Base-by-base conservation (phyloP, 2,113 vertebrate species). In the Ceyx melanurus region DNA sequence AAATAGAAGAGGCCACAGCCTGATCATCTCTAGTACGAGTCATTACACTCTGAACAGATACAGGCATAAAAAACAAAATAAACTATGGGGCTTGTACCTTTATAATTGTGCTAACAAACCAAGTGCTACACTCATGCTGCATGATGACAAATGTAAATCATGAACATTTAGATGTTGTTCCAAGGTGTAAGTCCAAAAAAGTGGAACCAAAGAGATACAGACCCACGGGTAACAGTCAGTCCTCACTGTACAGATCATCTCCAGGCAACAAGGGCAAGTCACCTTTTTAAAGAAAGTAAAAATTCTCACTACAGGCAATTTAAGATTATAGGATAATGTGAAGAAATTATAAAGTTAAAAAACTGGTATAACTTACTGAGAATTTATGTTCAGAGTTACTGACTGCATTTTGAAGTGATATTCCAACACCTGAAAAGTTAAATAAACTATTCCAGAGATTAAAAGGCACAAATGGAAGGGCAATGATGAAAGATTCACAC, bases 321-420 rank as follows among this genome's bases (percentile, higher is more conserved):
- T 68, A 88, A 81, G 68, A 92, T 76, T 92, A 83, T 35, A 40
- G 66, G 57, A 5, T 61, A 86, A 84, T 73, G 29, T 37, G 77
- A 73, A 85, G 61, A 70, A 92, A 91, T 46, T 8, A 54, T 70
- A 62, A 80, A 65, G 67, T 93, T 92, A 83, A 95, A 77, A 5
- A 46, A n/a, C 42, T 35, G 48, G 61, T 43, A 22, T 64, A 45
- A 68, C 82, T 95, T 89, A 48, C 37, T 75, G 54, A 50, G 42
- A 79, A 64, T 78, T 74, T 50, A 43, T 46, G 28, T 68, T 45
- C 6, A 5, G 46, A 33, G 40, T 65, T 77, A 60, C 56, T 26
- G 83, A 82, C 71, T 88, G 57, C 50, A 50, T 42, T 82, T 62
- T 84, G 64, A 77, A 93, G 51, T 46, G n/a, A 91, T 76, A 43